Evolutionary conservation across 2,797 vertebrate genomes (phyloP).

Genomic region (Carcharodon carcharias): DNA sequence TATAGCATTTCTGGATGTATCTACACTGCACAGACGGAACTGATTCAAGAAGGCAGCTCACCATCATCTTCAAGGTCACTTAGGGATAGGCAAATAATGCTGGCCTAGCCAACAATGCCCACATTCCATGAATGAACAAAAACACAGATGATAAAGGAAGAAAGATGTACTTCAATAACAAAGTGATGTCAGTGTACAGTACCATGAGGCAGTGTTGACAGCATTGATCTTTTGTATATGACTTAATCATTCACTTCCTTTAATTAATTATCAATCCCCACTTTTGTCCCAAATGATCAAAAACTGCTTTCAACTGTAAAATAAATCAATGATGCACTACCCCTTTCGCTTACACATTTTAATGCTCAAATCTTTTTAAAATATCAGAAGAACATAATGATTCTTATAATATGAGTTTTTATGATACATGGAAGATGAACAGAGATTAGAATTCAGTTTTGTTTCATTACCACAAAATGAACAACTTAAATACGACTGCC

Average conservation of each 20-base stretch:
- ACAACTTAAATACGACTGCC: not conserved
- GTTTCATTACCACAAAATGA: not conserved
- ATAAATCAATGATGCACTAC: not conserved
- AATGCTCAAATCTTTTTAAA: not conserved
- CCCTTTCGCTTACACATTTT: not conserved
- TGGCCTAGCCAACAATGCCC: too few species aligned
- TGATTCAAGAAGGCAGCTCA: not conserved
- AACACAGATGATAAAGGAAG: not conserved
- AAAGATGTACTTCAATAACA: not conserved
- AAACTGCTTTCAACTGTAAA: not conserved
- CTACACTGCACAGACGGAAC: not conserved
- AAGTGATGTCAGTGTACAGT: not conserved
- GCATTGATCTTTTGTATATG: too few species aligned
- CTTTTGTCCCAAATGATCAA: not conserved
- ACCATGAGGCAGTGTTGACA: not conserved
- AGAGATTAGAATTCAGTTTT: not conserved
- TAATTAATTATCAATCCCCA: not conserved
- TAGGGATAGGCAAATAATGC: not conserved
- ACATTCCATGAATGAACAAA: too few species aligned
- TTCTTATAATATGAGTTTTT: not conserved
- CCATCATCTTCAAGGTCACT: not conserved
- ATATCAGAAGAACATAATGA: not conserved
- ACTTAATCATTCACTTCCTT: not conserved
- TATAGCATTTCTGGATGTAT: not conserved
- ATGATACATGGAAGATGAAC: not conserved